Base-by-base conservation (phyloP, 2,888 invertebrate species). In the Acrobasis consociella region DNA sequence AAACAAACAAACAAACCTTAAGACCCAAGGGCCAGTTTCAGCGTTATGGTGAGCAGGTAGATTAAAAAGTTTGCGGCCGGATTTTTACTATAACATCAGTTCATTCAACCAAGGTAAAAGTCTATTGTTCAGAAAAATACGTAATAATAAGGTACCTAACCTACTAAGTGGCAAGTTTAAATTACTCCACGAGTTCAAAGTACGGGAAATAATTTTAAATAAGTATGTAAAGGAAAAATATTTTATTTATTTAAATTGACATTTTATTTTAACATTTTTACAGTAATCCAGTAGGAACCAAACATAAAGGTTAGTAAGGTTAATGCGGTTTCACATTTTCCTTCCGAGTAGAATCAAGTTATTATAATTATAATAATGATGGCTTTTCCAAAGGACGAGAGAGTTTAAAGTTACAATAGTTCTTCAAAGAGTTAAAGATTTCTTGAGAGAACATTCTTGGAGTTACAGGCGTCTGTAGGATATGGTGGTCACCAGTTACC, bases 101-200 rank as follows among this genome's bases (percentile, higher is more conserved):
- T 56, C 56, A 42, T 56, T 56, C 39, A 56, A 56, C 56, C 42
- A 16, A 16, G 42, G 38, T 17, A 39, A 16, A 56, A 56, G 42
- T 7, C 56, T 74, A 56, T 56, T 56, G 56, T 56, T 56, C 15
- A 17, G 11, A 56, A 56, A 15, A 15, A 56, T 39, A 13, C 56
- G 15, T 17, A 55, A 55, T 39, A 31, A 38, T 9, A 42, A 17
- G 39, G 11, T 31, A 31, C 31, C 7, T 7, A 42, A 31, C 31
- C 7, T 7, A 42, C 42, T 42, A 13, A 13, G 37, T 53, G 56
- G 42, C 56, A 56, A 56, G 56, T 56, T 39, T 56, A 56, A 56
- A 9, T 11, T 46, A 46, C 46, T 13, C 10, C 3, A 42, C 42
- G 10, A n/a, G 56, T 56, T 56, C 42, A 56, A 39, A 10, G 56